These are phyloP conservation scores for Astropecten irregularis DNA, from an alignment of 53 echinoderm and acorn worm genomes.

Conservation along the genomic window DNA sequence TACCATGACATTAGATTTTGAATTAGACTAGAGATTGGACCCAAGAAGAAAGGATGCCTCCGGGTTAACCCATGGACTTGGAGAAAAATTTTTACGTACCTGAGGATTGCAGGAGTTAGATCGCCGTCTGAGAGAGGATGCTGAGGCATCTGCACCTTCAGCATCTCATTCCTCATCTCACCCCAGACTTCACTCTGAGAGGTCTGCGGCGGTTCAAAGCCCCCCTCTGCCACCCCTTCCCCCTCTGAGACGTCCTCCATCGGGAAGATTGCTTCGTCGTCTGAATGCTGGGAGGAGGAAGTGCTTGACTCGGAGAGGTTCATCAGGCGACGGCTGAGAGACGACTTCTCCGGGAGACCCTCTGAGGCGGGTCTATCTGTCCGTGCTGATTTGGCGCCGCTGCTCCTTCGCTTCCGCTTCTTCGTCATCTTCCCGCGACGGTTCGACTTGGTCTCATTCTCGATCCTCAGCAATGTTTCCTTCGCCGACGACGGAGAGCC, in stretches of 20 bases:
- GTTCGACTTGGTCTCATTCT: slow-evolving; percentile 35
- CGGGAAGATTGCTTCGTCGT: slow-evolving; percentile 70
- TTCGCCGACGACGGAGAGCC: slow-evolving; percentile 5
- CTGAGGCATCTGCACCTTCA: slow-evolving; percentile 1
- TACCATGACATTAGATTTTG: too few species aligned
- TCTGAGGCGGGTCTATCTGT: slow-evolving; percentile 13
- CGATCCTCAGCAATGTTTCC: slow-evolving; percentile 19
- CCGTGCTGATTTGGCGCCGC: slow-evolving; percentile 21
- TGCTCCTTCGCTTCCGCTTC: slow-evolving; percentile 48
- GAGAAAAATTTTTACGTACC: too few species aligned
- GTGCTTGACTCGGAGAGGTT: slow-evolving; percentile 81
- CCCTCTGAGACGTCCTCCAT: slow-evolving; percentile 42
- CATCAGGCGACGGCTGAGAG: slow-evolving; percentile 40
- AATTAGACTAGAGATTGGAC: too few species aligned
- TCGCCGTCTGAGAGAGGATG: slow-evolving; percentile 97
- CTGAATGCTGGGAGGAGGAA: slow-evolving; percentile 76
- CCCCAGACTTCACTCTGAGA: slow-evolving; percentile 19
- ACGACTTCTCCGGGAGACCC: slow-evolving; percentile 30
- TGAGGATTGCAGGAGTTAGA: slow-evolving; percentile 79
- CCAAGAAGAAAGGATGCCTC: too few species aligned
- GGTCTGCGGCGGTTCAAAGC: slow-evolving; percentile 15
- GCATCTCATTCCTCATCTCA: slow-evolving; percentile 66
- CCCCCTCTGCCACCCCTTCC: slow-evolving; percentile 12
- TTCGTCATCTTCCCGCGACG: slow-evolving; percentile 60
- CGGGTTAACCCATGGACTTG: too few species aligned